These are phyloP conservation scores for Autographa pulchrina DNA, from an alignment of 2,888 invertebrate species.

Conservation along the genomic window DNA sequence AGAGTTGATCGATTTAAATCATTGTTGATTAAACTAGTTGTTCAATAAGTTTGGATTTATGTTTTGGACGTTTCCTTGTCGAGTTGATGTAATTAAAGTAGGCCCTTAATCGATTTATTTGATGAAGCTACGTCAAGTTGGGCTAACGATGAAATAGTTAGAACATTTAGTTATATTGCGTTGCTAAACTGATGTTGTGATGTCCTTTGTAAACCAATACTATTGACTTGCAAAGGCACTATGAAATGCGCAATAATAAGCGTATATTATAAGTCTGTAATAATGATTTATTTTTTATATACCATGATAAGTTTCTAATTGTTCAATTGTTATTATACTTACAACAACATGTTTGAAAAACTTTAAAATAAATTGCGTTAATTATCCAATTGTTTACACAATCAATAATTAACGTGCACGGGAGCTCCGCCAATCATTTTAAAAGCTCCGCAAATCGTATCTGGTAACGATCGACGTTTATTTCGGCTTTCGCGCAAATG, in stretches of 20 bases:
- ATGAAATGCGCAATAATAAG: no score
- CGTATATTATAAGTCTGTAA: no score
- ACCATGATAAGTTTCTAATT: no score
- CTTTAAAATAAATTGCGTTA: slow-evolving; percentile 32
- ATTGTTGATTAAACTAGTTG: slow-evolving; percentile 24
- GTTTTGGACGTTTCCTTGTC: slow-evolving; percentile 18
- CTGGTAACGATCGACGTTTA: slow-evolving; percentile 60
- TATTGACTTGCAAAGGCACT: no score
- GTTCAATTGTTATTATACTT: no score
- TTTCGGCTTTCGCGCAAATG: slow-evolving; percentile 75
- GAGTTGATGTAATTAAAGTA: slow-evolving; percentile 18
- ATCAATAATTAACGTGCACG: slow-evolving; percentile 48
- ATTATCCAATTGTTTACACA: slow-evolving; percentile 57
- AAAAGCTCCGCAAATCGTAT: slow-evolving; percentile 62
- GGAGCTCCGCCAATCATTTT: slow-evolving; percentile 58
- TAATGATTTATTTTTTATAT: no score
- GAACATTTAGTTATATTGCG: not conserved
- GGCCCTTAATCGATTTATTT: slow-evolving; percentile 6
- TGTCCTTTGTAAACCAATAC: no score
- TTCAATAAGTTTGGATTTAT: slow-evolving; percentile 8
- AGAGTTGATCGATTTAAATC: not conserved
- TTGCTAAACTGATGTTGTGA: slow-evolving; percentile 5
- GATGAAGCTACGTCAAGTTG: not conserved
- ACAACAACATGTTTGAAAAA: no score
- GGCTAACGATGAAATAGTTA: not conserved